A percentile compares a stretch with the other conserved stretches of the same genome.
Conservation (phyloP, 2,888 invertebrate species). For the Frankliniella intonsa region DNA sequence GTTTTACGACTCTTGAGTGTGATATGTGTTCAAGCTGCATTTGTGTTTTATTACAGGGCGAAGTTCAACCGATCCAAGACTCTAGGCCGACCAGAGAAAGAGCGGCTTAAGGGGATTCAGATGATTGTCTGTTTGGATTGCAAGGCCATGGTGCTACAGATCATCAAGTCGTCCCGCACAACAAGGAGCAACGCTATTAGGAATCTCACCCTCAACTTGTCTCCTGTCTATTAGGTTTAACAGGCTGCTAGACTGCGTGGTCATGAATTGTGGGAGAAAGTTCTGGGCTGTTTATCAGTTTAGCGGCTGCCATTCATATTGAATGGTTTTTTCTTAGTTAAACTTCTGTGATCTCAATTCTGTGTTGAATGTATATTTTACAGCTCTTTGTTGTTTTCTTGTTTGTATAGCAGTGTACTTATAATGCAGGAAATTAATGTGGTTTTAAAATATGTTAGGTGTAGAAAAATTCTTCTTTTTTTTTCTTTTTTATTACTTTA, state of each 20-base stretch:
- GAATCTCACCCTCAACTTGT: slow-evolving; percentile 75
- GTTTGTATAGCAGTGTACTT: too few species aligned
- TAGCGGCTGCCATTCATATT: too few species aligned
- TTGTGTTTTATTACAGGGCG: slow-evolving; percentile 47
- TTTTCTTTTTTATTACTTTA: neutral
- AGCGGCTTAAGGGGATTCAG: slow-evolving; percentile 55
- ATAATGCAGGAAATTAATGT: too few species aligned
- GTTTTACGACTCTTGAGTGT: too few species aligned
- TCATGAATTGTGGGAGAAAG: too few species aligned
- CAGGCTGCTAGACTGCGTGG: too few species aligned
- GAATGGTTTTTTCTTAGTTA: neutral
- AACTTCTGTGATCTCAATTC: slow-evolving; percentile 11
- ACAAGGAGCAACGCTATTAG: slow-evolving; percentile 76
- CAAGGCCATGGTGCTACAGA: slow-evolving; percentile 88
- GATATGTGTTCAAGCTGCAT: too few species aligned
- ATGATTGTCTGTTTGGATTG: slow-evolving; percentile 94
- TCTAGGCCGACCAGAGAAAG: slow-evolving; percentile 47
- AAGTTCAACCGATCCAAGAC: slow-evolving; percentile 60
- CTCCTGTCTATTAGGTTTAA: slow-evolving; percentile 62
- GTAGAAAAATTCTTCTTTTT: too few species aligned
- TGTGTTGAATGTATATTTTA: neutral
- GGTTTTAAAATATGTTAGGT: too few species aligned
- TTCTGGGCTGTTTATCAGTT: too few species aligned
- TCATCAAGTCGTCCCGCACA: slow-evolving; percentile 82
- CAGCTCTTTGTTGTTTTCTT: too few species aligned